Evolutionary conservation across 1,140 invertebrate genomes (phyloP).

Genomic region (Drosophila kurseongensis): DNA sequence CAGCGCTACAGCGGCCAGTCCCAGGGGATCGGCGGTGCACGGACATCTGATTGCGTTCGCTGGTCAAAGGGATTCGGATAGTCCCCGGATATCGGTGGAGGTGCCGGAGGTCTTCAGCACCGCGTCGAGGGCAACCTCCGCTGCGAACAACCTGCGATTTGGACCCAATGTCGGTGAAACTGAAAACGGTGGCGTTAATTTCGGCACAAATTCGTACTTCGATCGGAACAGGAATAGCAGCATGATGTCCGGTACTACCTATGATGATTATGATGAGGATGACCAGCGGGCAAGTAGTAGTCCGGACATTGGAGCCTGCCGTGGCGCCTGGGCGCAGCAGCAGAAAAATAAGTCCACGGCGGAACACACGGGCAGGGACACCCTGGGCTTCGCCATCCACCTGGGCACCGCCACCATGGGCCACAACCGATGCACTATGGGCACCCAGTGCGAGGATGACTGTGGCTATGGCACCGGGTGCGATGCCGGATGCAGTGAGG

Average conservation of each 20-base stretch:
- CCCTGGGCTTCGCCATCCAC: slow-evolving; percentile 3
- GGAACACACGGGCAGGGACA: neutral
- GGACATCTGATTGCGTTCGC: neutral
- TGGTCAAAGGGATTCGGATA: neutral
- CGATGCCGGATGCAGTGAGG: neutral
- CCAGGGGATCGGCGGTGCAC: neutral
- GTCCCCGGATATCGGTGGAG: slow-evolving; percentile 4
- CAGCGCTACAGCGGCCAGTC: neutral
- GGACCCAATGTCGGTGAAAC: neutral
- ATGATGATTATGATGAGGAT: neutral
- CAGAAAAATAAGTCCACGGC: neutral
- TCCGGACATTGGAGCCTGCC: neutral
- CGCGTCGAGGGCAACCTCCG: neutral
- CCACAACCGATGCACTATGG: neutral
- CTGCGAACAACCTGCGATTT: neutral
- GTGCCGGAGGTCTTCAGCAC: neutral
- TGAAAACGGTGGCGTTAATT: neutral
- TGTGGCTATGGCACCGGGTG: slow-evolving; percentile 44
- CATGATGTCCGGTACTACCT: neutral
- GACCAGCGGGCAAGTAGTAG: neutral
- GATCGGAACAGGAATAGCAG: neutral
- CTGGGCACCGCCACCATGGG: neutral
- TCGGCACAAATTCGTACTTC: neutral
- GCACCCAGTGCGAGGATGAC: slow-evolving; percentile 12
- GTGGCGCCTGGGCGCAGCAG: neutral